phyloP scores from a whole-genome alignment of 2,797 vertebrate genomes.

The Hybognathus amarus region DNA sequence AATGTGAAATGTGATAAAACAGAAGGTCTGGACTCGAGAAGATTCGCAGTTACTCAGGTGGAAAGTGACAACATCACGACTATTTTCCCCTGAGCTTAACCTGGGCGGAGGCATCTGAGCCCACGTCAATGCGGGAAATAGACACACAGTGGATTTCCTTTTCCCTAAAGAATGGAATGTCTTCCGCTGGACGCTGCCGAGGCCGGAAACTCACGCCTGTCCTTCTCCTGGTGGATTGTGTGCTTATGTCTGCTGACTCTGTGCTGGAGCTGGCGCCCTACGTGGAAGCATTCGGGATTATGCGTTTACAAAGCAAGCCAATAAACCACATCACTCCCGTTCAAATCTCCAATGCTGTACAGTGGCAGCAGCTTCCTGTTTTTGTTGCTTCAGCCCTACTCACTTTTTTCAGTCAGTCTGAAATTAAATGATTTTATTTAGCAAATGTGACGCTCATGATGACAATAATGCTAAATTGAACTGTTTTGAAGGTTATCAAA shows the following conservation, averaged over 20 bases:
- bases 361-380: neutral
- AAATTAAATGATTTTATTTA: neutral
- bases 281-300: neutral
- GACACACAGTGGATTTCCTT: slow-evolving; percentile 21
- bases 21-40: neutral
- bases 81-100: neutral
- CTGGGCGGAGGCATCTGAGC: slow-evolving; percentile 18
- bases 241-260: neutral
- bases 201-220: slow-evolving; percentile 46
- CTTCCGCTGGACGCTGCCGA: neutral
- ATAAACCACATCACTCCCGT: neutral
- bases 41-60: neutral
- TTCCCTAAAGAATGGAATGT: slow-evolving; percentile 37
- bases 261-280: neutral
- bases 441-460: neutral
- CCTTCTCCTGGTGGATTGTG: neutral
- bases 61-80: neutral
- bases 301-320: neutral
- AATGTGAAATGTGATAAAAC: slow-evolving; percentile 27
- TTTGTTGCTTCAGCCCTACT: neutral
- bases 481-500: neutral
- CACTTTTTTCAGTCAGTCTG: neutral
- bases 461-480: neutral
- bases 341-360: neutral
- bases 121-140: slow-evolving; percentile 13